Evolutionary conservation across 2,888 invertebrate genomes (phyloP), one percentile per base, ranked within the genome.

Genomic region (Heliconius erato): DNA sequence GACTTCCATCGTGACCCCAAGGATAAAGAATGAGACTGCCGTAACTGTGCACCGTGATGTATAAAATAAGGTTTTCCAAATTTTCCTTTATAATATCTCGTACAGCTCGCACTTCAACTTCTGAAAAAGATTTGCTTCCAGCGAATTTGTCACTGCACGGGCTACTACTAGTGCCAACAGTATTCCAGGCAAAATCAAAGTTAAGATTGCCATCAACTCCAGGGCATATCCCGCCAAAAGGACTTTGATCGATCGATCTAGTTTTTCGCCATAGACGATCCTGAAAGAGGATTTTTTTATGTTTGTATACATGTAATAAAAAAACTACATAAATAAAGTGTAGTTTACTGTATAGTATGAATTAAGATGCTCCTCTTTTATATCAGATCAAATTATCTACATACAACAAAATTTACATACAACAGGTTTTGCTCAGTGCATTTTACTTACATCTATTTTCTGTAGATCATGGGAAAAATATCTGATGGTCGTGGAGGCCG

Each of bases 191-290:
- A 88, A 96, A 97, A 80, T 96, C 97, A 87, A 97, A 98, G 92
- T 98, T 98, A 3, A 98, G 94, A 91, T 98, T 98, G 0, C 97
- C 97, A 88, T 98, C 98, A 0, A 97, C 97, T 23, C 98, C 98
- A 5, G 92, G 92, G 86, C 98, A 98, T 0, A 90, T 1, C n/a
- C 35, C 26, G 3, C 92, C 86, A 23, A 89, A 88, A 0, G 67
- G 0, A 74, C 92, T 89, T 23, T 90, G 89, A 85, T 92, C 88
- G 0, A 94, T 95, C 0, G 97, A 96, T 0, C 97, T 96, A 0
- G 97, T 98, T 89, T 98, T 98, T 35, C 98, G 96, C 97, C 97
- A 98, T 86, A 97, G 92, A 19, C 97, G 96, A 59, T 88, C 87
- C 97, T 97, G 88, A n/a, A 91, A 92, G 19, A 54, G 54, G 49